Conservation (phyloP, 2,888 invertebrate species). For the Crematogaster levior region DNA sequence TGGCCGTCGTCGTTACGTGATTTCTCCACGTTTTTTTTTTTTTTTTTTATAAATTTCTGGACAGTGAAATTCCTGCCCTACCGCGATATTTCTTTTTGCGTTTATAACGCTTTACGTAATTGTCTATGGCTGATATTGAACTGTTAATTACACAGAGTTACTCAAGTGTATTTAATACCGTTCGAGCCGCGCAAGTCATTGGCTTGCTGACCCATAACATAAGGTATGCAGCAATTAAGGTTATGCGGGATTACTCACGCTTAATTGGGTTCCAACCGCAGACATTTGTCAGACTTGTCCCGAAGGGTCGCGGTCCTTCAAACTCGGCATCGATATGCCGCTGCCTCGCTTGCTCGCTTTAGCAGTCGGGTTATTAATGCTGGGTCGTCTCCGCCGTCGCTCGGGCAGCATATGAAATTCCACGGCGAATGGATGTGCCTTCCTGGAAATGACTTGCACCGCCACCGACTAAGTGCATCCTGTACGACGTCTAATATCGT, state of each 20-base stretch:
- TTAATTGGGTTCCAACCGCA: constrained; percentile 37
- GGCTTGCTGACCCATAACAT: neutral
- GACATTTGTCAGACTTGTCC: constrained; percentile 46
- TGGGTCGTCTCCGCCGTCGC: constrained; percentile 27
- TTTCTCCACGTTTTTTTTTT: constrained; percentile 14
- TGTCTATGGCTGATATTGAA: neutral
- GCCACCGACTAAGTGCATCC: constrained; percentile 26
- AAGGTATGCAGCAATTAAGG: constrained; percentile 34
- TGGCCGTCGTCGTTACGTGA: constrained; percentile 1
- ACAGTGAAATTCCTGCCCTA: neutral
- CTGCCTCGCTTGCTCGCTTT: neutral
- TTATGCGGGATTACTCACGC: constrained; percentile 23
- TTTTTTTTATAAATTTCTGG: neutral
- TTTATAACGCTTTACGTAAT: constrained; percentile 30
- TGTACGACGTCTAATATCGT: constrained; percentile 52
- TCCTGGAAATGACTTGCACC: constrained; percentile 66
- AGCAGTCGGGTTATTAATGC: constrained; percentile 66
- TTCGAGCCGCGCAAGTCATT: neutral
- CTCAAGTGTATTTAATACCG: constrained; percentile 23
- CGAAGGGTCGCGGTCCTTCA: constrained; percentile 50
- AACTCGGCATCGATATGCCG: constrained; percentile 52
- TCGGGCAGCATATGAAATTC: constrained; percentile 73
- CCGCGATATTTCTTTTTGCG: constrained; percentile 13
- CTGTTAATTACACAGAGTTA: constrained; percentile 19
- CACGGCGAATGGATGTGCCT: constrained; percentile 80